Evolutionary conservation across 2,113 vertebrate species (phyloP).

Genomic region (Pelmatolapia mariae): DNA sequence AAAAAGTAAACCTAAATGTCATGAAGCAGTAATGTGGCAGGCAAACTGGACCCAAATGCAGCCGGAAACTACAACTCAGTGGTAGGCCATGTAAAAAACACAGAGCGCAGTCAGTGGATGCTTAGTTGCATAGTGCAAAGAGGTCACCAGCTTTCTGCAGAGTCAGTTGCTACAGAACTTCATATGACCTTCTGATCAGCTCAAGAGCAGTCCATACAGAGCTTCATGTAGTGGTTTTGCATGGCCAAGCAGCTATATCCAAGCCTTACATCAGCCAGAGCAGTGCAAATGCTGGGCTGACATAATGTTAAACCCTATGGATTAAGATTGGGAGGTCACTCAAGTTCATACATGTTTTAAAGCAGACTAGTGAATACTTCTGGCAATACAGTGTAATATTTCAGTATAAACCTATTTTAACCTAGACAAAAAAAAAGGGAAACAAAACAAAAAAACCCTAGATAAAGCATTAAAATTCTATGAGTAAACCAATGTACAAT

Average conservation of each 20-base stretch:
- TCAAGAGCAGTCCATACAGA: background rate
- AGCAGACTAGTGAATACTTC: background rate
- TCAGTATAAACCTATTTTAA: background rate
- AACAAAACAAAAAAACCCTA: rapidly evolving
- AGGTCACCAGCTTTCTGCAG: background rate
- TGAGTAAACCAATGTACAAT: background rate
- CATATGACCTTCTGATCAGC: background rate
- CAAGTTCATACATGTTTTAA: background rate
- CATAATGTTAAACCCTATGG: background rate
- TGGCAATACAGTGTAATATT: background rate
- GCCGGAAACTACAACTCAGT: background rate
- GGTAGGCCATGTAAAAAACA: background rate
- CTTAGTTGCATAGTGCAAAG: background rate
- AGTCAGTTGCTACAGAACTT: background rate
- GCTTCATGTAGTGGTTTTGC: background rate
- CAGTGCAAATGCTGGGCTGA: background rate
- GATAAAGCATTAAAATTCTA: background rate
- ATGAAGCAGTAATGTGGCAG: background rate
- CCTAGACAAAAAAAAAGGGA: background rate
- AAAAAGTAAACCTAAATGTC: background rate
- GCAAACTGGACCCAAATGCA: background rate
- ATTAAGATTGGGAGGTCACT: background rate
- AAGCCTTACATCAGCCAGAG: background rate
- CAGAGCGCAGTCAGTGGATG: background rate
- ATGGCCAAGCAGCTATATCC: background rate